These are phyloP conservation scores for Himalopsyche tibetana DNA, from an alignment of 2,888 invertebrate species.

Conservation along the genomic window DNA sequence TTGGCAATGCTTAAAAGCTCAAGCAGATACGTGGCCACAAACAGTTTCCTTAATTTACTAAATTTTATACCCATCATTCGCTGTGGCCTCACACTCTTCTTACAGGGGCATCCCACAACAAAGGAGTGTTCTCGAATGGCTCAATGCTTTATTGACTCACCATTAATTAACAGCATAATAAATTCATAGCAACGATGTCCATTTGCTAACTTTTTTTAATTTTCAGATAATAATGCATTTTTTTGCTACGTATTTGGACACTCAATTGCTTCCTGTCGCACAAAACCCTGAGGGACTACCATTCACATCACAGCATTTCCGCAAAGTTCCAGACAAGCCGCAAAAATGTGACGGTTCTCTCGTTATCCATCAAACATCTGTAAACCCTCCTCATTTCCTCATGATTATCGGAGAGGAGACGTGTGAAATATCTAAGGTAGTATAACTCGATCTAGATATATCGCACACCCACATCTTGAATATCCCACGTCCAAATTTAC, in stretches of 20 bases:
- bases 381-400: slow-evolving; percentile 84
- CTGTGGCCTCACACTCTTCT: not conserved
- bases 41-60: no score
- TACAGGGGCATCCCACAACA: not conserved
- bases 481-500: no score
- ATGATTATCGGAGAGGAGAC: slow-evolving; percentile 81
- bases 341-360: slow-evolving; percentile 75
- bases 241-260: slow-evolving; percentile 91
- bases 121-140: not conserved
- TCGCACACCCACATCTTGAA: no score
- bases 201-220: slow-evolving; percentile 60
- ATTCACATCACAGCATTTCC: slow-evolving; percentile 69
- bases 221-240: slow-evolving; percentile 88
- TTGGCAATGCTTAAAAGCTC: no score
- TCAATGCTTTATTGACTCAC: not conserved
- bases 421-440: slow-evolving; percentile 82
- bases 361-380: slow-evolving; percentile 79
- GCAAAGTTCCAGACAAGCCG: slow-evolving; percentile 73
- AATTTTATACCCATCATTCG: no score
- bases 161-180: no score
- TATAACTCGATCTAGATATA: no score
- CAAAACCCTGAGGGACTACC: slow-evolving; percentile 70
- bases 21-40: no score
- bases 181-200: not conserved
- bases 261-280: slow-evolving; percentile 79